phyloP scores from a whole-genome alignment of 2,888 invertebrate genomes.

The Limenitis camilla region DNA sequence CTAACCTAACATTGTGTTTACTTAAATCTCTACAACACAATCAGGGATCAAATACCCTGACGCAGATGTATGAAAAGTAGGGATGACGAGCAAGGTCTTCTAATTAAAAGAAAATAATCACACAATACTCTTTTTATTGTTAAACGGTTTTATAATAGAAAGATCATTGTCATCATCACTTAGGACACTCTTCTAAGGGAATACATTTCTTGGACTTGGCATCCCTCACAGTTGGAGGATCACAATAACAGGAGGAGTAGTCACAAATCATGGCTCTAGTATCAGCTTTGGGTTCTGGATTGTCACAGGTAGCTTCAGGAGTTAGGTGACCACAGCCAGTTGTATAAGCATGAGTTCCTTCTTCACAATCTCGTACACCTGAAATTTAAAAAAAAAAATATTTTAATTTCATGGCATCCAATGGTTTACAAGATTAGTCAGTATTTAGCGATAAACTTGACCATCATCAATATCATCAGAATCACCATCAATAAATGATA shows the following conservation, averaged over 20 bases:
- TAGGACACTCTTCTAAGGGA: conserved; percentile 37
- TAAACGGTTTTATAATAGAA: neutral
- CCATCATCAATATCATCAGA: too few species aligned
- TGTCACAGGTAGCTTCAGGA: conserved; percentile 45
- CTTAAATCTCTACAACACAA: too few species aligned
- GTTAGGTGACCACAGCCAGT: conserved; percentile 33
- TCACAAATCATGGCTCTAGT: conserved; percentile 31
- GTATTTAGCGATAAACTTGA: too few species aligned
- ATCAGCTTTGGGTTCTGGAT: conserved; percentile 34
- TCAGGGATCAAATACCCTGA: too few species aligned
- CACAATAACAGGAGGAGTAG: conserved; percentile 45
- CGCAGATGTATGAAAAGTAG: too few species aligned
- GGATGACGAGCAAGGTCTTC: too few species aligned
- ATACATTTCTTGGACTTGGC: conserved; percentile 37
- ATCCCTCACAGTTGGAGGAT: conserved; percentile 43
- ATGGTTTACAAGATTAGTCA: too few species aligned
- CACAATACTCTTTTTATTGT: too few species aligned
- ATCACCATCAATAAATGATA: too few species aligned
- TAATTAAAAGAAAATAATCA: too few species aligned
- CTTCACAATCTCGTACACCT: conserved; percentile 29
- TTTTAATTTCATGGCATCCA: neutral
- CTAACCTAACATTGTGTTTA: too few species aligned
- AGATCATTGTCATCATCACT: neutral
- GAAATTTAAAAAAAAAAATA: neutral
- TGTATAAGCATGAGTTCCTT: conserved; percentile 29